phyloP scores from a whole-genome alignment of 1,140 invertebrate genomes.

The Calephelis virginiensis region DNA sequence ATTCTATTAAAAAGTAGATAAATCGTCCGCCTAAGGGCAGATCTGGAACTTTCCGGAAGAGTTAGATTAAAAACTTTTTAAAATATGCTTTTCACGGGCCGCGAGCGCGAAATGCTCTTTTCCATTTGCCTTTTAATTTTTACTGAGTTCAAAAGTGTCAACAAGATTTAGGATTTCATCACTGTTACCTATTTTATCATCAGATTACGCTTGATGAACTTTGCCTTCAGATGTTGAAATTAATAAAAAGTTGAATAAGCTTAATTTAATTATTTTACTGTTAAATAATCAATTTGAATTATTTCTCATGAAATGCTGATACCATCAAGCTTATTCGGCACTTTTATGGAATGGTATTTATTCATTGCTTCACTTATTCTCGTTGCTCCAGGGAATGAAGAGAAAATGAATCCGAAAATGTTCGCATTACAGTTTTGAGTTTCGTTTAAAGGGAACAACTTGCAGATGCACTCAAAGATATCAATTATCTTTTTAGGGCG shows the following conservation, averaged over 20 bases:
- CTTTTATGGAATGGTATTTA: too few species aligned
- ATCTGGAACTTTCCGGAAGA: constrained; percentile 10
- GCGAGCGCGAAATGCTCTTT: constrained; percentile 15
- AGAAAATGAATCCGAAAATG: too few species aligned
- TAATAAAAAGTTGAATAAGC: background rate
- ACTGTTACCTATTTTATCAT: constrained; percentile 9
- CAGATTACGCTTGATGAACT: constrained; percentile 7
- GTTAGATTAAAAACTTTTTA: constrained; percentile 19
- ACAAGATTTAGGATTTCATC: constrained; percentile 18
- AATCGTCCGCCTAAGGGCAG: constrained; percentile 13
- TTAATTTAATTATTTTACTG: background rate
- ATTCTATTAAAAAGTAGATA: constrained; percentile 19
- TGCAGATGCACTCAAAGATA: too few species aligned
- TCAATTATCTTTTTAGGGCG: too few species aligned
- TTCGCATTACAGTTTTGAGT: too few species aligned
- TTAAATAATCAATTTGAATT: too few species aligned
- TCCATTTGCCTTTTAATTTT: constrained; percentile 20
- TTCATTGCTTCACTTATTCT: too few species aligned
- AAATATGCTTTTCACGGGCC: constrained; percentile 20
- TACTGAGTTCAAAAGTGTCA: constrained; percentile 15
- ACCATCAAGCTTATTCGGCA: too few species aligned
- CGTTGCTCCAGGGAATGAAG: too few species aligned
- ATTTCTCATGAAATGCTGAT: too few species aligned
- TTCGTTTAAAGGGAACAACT: too few species aligned
- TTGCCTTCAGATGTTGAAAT: background rate